Evolutionary conservation across 2,797 vertebrate genomes (phyloP), one percentile per base, ranked within the genome.

Genomic region (Eremophila alpestris): DNA sequence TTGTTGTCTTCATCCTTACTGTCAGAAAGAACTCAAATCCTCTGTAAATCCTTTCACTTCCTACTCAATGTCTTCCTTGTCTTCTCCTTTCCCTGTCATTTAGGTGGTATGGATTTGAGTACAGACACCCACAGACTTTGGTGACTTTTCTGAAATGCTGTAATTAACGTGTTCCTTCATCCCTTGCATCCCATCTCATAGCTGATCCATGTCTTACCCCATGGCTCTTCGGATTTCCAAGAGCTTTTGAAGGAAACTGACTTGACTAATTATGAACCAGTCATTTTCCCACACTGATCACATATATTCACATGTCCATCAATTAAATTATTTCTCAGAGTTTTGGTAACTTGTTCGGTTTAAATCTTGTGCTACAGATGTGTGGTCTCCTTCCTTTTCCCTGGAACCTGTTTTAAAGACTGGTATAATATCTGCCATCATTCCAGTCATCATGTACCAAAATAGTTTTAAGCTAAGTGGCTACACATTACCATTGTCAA

Each of bases 401-500:
- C 11, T 54, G 43, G 29, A 69, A 65, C 11, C 27, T 68, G 3
- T 58, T 87, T 85, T 36, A 51, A 76, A 62, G n/a, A 24, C 7
- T 40, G 27, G 1, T 13, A 5, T 38, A 55, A 43, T 4, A 15
- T 41, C 41, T 58, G 11, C 6, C 40, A 22, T 55, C 0, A 0
- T 24, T 73, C 26, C 14, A 68, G 22, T 30, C 27, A 2, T 81
- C 12, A 17, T 11, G 16, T 24, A 63, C 30, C 36, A 68, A 78
- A 87, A 55, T 21, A 29, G 11, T 52, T 94, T 77, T 51, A 81
- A 78, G 56, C 0, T 0, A 51, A 19, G 9, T 55, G 22, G 22
- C 55, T 63, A 36, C 24, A 20, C 7, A 14, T 22, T 59, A 45
- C 30, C 40, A 7, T 16, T 58, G 38, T 34, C 24, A 58, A 16